phyloP scores from a whole-genome alignment of 2,113 vertebrate species.

The Diphyllodes magnificus region DNA sequence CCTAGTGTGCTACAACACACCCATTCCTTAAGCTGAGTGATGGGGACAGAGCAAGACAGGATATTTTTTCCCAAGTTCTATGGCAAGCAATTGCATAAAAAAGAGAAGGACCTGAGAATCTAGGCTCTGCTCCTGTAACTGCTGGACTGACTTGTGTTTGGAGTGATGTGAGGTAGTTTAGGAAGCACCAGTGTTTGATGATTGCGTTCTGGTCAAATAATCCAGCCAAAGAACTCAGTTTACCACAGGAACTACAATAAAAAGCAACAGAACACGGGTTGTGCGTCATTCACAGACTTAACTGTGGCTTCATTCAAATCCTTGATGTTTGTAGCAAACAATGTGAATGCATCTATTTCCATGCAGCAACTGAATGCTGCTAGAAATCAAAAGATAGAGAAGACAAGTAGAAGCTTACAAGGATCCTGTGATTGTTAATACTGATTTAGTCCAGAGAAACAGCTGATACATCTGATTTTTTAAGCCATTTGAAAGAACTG shows the following conservation, averaged over 20 bases:
- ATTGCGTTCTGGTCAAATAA: neutral
- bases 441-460: neutral
- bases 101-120: neutral
- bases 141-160: accelerated
- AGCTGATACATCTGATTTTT: neutral
- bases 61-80: neutral
- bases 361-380: neutral
- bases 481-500: neutral
- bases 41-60: neutral
- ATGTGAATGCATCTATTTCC: neutral
- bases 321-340: neutral
- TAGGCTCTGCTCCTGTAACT: neutral
- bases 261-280: neutral
- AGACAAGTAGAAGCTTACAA: neutral
- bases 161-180: neutral
- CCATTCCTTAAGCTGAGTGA: neutral
- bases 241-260: neutral
- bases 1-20: neutral
- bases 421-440: neutral
- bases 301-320: neutral
- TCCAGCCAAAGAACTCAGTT: neutral
- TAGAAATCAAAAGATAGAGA: neutral
- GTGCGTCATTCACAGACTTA: neutral
- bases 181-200: neutral
- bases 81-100: neutral